Evolutionary conservation across 2,888 invertebrate species (phyloP), one percentile per base, ranked within the genome.

Genomic region (Diloba caeruleocephala): DNA sequence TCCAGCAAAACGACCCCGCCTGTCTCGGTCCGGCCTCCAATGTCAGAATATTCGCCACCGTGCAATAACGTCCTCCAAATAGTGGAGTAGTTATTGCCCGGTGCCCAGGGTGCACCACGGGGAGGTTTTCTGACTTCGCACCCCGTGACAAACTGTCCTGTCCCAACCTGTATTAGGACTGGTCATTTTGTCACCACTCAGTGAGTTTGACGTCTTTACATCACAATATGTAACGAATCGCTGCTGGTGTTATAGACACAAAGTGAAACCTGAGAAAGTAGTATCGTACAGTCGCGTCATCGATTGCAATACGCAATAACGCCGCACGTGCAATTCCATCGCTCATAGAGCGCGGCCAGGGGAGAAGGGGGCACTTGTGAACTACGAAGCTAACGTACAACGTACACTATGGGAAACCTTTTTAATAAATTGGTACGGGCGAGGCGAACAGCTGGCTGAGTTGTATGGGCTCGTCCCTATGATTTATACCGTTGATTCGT

Each of bases 381-480:
- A 56, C 51, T 55, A 51, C 68, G 68, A 37, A 21, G 21, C 5
- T 21, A 7, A 21, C 21, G 21, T 21, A 21, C 43, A 52, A 41
- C 42, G 57, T 62, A 76, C 82, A 84, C 82, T 84, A 88, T 84
- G 81, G 85, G 90, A 92, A 92, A 91, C 92, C 92, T 92, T 93
- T 93, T 92, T 90, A 93, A 89, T 88, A 89, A 88, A 93, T 92
- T 91, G 87, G 77, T 78, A 69, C 73, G 74, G n/a, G 72, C 66
- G 74, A 63, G 75, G 70, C 64, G 71, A 78, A 77, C 90, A 89
- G 88, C 88, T 88, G 90, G 82, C 71, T 58, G 75, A 82, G 84
- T 92, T 91, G 88, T 92, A 91, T 78, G 91, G 92, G 84, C 85
- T 87, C 88, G 78, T 84, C 88, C 85, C 84, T 82, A 85, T 85